Evolutionary conservation across 1,140 invertebrate species (phyloP).

Genomic region (Pachyrhynchus sulphureomaculatus): DNA sequence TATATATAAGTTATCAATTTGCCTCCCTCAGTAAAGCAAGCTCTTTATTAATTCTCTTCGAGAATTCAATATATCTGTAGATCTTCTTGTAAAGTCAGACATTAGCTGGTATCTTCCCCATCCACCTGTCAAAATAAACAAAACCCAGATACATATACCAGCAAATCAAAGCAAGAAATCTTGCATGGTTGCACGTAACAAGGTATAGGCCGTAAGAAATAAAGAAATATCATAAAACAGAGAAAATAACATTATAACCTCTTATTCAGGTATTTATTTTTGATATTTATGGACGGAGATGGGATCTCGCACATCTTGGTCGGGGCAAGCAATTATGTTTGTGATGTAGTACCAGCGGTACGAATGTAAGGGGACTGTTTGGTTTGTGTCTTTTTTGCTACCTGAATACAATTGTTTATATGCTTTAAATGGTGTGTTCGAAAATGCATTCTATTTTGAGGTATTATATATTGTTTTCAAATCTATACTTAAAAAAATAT

Average conservation of each 20-base stretch:
- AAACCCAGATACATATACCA: slow-evolving; percentile 8
- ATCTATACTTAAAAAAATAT: too few relatives aligned
- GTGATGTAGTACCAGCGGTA: slow-evolving; percentile 28
- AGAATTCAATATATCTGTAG: too few relatives aligned
- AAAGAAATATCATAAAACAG: slow-evolving; percentile 35
- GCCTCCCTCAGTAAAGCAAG: too few relatives aligned
- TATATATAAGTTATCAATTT: too few relatives aligned
- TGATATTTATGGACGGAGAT: slow-evolving; percentile 31
- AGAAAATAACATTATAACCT: slow-evolving; percentile 33
- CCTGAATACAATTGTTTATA: slow-evolving; percentile 34
- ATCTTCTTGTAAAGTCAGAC: too few relatives aligned
- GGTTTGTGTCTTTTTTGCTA: slow-evolving; percentile 32
- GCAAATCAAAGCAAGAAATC: slow-evolving; percentile 29
- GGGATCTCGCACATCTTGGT: slow-evolving; percentile 33
- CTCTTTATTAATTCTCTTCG: too few relatives aligned
- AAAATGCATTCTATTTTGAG: background rate
- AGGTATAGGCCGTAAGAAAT: slow-evolving; percentile 29
- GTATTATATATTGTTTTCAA: too few relatives aligned
- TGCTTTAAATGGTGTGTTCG: slow-evolving; percentile 1
- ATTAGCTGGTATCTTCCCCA: too few relatives aligned
- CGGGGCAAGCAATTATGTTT: slow-evolving; percentile 25
- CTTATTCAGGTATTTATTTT: slow-evolving; percentile 34
- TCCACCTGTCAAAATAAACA: background rate
- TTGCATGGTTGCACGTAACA: slow-evolving; percentile 33
- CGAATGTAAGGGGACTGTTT: slow-evolving; percentile 20